A percentile compares a stretch with the other conserved stretches of the same genome.
These are phyloP conservation scores for Pluvialis apricaria DNA, from an alignment of 2,113 vertebrate species.

Conservation along the genomic window DNA sequence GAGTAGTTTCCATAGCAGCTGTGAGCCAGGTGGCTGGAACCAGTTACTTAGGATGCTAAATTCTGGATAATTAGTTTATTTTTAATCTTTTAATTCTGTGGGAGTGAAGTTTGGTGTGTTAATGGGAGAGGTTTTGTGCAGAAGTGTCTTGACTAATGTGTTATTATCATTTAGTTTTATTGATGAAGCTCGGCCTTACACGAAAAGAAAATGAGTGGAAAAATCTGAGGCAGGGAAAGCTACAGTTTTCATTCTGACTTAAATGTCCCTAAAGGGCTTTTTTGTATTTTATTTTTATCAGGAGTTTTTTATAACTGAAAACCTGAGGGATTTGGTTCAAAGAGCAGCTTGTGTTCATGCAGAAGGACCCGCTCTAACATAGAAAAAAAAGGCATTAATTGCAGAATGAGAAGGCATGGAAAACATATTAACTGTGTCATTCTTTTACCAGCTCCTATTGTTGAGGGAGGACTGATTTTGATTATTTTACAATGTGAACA, in stretches of 20 bases:
- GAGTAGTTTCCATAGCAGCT: conserved; percentile 62
- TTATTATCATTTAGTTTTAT: conserved; percentile 55
- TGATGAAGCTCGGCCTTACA: conserved; percentile 7
- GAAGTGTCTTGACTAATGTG: conserved; percentile 44
- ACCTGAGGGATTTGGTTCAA: conserved; percentile 33
- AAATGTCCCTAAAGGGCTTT: not conserved
- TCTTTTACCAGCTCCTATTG: conserved; percentile 39
- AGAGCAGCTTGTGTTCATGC: not conserved
- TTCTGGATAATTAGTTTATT: conserved; percentile 66
- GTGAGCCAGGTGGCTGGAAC: conserved; percentile 58
- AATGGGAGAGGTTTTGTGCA: conserved; percentile 31
- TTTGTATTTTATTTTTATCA: conserved; percentile 44
- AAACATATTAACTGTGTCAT: conserved; percentile 58
- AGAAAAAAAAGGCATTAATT: conserved; percentile 13
- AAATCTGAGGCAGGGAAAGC: not conserved
- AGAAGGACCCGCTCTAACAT: not conserved
- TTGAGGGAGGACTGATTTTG: conserved; percentile 10
- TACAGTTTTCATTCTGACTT: conserved; percentile 10
- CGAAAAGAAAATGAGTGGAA: not conserved
- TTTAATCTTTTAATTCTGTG: conserved; percentile 61
- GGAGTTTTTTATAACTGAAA: conserved; percentile 26
- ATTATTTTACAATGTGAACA: conserved; percentile 46
- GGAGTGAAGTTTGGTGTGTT: conserved; percentile 44
- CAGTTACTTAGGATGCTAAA: conserved; percentile 36
- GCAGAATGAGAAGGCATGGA: conserved; percentile 40